Conservation (phyloP, 2,113 vertebrate species). For the Orycteropus afer region DNA sequence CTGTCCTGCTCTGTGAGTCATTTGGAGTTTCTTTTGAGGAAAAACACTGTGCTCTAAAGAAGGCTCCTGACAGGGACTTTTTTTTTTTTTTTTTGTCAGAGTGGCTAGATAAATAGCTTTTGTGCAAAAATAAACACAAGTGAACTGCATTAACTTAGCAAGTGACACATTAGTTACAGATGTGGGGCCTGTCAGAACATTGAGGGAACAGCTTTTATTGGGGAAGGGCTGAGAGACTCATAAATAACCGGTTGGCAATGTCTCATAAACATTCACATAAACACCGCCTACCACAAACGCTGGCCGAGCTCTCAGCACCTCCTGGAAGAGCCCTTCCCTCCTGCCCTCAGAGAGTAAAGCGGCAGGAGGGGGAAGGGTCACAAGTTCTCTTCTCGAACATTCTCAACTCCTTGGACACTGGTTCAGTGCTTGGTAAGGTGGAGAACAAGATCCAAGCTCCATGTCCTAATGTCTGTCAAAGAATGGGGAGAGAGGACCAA, state of each 20-base stretch:
- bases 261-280: constrained; percentile 82
- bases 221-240: constrained; percentile 80
- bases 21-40: constrained; percentile 74
- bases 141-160: constrained; percentile 73
- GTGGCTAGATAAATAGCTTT: constrained; percentile 79
- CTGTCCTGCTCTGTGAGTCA: neutral
- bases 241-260: constrained; percentile 83
- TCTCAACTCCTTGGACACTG: neutral
- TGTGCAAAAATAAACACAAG: constrained; percentile 86
- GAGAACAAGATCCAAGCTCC: constrained; percentile 13
- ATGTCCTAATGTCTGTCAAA: constrained; percentile 11
- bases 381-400: constrained; percentile 16
- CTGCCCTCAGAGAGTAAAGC: constrained; percentile 30
- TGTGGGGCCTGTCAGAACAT: constrained; percentile 79
- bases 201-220: constrained; percentile 85
- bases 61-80: constrained; percentile 71
- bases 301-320: constrained; percentile 66
- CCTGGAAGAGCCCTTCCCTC: constrained; percentile 71
- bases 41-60: constrained; percentile 34
- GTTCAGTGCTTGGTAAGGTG: neutral
- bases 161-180: constrained; percentile 79
- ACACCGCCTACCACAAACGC: constrained; percentile 83
- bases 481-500: neutral
- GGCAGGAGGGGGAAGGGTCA: neutral
- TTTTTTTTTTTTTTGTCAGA: constrained; percentile 42